phyloP scores from a whole-genome alignment of 1,140 invertebrate species.

The Drosophila pallidifrons region DNA sequence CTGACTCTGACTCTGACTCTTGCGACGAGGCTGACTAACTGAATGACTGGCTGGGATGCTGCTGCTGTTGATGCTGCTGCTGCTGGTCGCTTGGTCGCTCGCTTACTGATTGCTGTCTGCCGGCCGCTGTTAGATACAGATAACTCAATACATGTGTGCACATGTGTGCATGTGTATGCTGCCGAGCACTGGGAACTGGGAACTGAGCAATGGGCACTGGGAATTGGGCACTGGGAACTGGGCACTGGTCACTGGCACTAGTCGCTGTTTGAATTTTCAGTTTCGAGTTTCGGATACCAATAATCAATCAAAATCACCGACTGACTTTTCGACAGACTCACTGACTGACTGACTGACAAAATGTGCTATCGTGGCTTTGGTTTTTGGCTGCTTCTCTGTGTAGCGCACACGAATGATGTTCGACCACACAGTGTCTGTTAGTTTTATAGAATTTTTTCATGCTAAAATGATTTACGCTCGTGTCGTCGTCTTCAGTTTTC shows the following conservation, averaged over 20 bases:
- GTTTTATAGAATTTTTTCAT: conserved; percentile 85
- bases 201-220: conserved; percentile 20
- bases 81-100: conserved; percentile 25
- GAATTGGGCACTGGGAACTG: conserved; percentile 7
- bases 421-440: conserved; percentile 81
- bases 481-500: conserved; percentile 81
- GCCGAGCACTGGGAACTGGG: conserved; percentile 22
- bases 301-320: conserved; percentile 76
- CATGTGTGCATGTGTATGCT: conserved; percentile 23
- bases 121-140: conserved; percentile 65
- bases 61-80: conserved; percentile 41
- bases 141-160: conserved; percentile 13
- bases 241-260: conserved; percentile 10
- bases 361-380: conserved; percentile 32
- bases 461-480: conserved; percentile 82
- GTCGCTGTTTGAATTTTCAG: conserved; percentile 58
- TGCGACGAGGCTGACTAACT: conserved; percentile 47
- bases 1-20: conserved; percentile 56
- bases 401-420: conserved; percentile 78
- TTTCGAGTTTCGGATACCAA: conserved; percentile 68
- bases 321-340: conserved; percentile 36
- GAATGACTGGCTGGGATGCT: conserved; percentile 17
- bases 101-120: conserved; percentile 31
- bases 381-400: conserved; percentile 57
- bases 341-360: conserved; percentile 2